Evolutionary conservation across 2,888 invertebrate species (phyloP), one percentile per base, ranked within the genome.

Genomic region (Oeneis ivallda): DNA sequence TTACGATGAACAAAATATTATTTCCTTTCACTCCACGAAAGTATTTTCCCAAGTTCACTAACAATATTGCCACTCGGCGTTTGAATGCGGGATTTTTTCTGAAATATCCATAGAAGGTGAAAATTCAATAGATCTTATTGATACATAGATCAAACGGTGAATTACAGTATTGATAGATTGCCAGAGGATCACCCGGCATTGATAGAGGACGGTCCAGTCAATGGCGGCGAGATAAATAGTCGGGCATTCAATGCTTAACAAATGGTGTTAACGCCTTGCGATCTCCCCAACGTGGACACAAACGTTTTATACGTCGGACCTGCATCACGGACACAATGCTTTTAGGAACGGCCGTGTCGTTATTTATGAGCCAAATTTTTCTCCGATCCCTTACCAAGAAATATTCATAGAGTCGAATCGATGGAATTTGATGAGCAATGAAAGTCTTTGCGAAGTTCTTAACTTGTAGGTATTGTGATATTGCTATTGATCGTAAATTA

Each of bases 231-330:
- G 83, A 85, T 87, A 83, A 85, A 87, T 86, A 81, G 84, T 76
- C 72, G 71, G 71, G 76, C 79, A 80, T 82, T 86, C 85, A 86
- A 87, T 84, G 79, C 78, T 80, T 87, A 85, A 87, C 86, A 86
- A 87, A 87, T 87, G 86, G 82, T 77, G 78, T 73, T 77, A 75
- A 76, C 78, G 78, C 78, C 75, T 74, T 72, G 67, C 68, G 66
- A 71, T 71, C 65, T 67, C 72, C 69, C 64, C 66, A 82, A 80
- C 82, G 79, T 71, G 63, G 79, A 79, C 81, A 78, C 80, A 78
- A 79, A 74, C 79, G 82, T 80, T 81, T 81, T 82, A 79, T 81
- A 76, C 75, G 72, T 73, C 74, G 71, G 76, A 83, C 84, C 85
- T 83, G 81, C 83, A 82, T 84, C 85, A 85, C 72, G 62, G 41